phyloP scores from a whole-genome alignment of 2,888 invertebrate species.

The Spodoptera exigua region DNA sequence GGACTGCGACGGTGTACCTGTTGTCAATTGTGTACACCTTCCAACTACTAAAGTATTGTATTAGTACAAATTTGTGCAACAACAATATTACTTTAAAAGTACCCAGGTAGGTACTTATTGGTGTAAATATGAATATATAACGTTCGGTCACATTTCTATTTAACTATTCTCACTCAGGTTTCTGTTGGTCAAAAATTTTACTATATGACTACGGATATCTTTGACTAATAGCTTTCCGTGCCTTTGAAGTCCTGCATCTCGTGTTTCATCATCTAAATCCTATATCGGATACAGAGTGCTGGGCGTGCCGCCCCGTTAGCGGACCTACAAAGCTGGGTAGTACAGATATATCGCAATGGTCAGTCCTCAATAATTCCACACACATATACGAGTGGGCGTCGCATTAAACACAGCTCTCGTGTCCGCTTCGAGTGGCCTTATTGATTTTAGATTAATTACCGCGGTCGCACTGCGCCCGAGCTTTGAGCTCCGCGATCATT shows the following conservation, averaged over 20 bases:
- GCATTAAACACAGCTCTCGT: slow-evolving; percentile 46
- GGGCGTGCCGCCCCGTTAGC: not conserved
- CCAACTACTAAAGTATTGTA: too few relatives aligned
- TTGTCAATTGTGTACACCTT: too few relatives aligned
- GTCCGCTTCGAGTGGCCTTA: slow-evolving; percentile 48
- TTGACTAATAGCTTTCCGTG: not conserved
- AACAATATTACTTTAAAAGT: too few relatives aligned
- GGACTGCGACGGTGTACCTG: not conserved
- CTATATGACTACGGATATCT: too few relatives aligned
- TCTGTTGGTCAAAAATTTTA: too few relatives aligned
- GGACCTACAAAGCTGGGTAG: slow-evolving; percentile 5
- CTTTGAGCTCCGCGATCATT: slow-evolving; percentile 35
- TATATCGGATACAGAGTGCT: not conserved
- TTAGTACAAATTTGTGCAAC: too few relatives aligned
- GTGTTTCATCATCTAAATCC: not conserved
- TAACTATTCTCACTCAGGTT: too few relatives aligned
- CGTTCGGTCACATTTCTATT: too few relatives aligned
- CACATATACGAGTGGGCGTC: slow-evolving; percentile 30
- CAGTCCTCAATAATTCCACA: slow-evolving; percentile 37
- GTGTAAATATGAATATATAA: too few relatives aligned
- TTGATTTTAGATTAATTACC: slow-evolving; percentile 69
- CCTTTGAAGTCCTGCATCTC: not conserved
- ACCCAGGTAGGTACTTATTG: too few relatives aligned
- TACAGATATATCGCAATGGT: slow-evolving; percentile 16
- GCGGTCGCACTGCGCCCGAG: slow-evolving; percentile 38